Evolutionary conservation across 2,113 vertebrate genomes (phyloP), one percentile per base, ranked within the genome.

Genomic region (Heterocephalus glaber): DNA sequence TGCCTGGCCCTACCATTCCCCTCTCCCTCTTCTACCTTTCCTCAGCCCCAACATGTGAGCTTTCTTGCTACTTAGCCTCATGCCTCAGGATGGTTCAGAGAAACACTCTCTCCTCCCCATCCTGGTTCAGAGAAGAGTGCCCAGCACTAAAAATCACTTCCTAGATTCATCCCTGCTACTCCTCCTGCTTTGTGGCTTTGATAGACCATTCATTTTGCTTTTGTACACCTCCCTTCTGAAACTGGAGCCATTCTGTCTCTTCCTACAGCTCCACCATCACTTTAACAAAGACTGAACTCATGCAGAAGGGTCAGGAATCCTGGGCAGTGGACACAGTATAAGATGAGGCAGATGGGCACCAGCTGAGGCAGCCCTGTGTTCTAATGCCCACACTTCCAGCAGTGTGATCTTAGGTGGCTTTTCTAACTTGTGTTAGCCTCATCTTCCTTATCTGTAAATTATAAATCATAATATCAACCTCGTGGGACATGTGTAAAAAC

Each of bases 251-350:
- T 63, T 22, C 66, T 38, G 16, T 85, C 52, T 85, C 96, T 83
- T 38, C 17, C n/a, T 26, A 2, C 13, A 11, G 14, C 1, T 28
- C 65, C 38, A 28, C 54, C 47, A 28, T 1, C 7, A 0, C 30
- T 13, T 3, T 8, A 1, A 56, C 14, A 17, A 61, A 66, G n/a
- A 47, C 72, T 58, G 30, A 54, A 7, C 65, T 41, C 3, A 1
- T 5, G 30, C 77, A 35, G 38, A 8, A 54, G n/a, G 52, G 5
- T 1, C 41, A 35, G 26, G 35, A 49, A 47, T 41, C 22, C 80
- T 26, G 68, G 35, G 41, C 12, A 19, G 80, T 17, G 5, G 20
- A 49, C 6, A 30, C 11, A 26, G 35, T 17, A 16, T 9, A 44
- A 26, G 54, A 10, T 7, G 26, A 87, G 14, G 4, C 20, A 58